A percentile compares a stretch with the other conserved stretches of the same genome.
Evolutionary conservation across 2,797 vertebrate genomes (phyloP).

Genomic region (Pipistrellus kuhlii): DNA sequence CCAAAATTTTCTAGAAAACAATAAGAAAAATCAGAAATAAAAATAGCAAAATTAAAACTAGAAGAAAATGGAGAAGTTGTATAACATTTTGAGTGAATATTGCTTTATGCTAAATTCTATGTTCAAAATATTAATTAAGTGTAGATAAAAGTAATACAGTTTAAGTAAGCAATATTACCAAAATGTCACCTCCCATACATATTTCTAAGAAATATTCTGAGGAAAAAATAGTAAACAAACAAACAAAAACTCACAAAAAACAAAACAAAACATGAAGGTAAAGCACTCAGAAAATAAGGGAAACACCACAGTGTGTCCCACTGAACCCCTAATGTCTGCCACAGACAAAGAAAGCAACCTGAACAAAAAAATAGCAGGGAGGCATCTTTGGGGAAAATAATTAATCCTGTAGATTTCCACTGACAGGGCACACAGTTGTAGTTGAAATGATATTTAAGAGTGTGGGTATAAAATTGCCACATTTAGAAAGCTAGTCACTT

Average conservation of each 20-base stretch:
- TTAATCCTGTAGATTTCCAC: not conserved
- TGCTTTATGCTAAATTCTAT: not conserved
- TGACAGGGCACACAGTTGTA: not conserved
- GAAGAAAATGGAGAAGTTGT: conserved; percentile 1
- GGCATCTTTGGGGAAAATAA: not conserved
- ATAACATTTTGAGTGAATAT: not conserved
- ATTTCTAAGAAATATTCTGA: conserved; percentile 33
- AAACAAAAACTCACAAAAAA: not conserved
- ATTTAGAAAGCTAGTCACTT: not conserved
- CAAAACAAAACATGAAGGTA: not conserved
- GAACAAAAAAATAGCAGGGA: not conserved
- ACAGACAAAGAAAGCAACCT: not conserved
- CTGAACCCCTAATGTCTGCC: not conserved
- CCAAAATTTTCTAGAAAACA: not conserved
- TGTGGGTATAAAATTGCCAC: not conserved
- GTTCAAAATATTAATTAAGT: conserved; percentile 10
- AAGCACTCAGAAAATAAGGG: not conserved
- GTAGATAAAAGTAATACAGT: conserved; percentile 1
- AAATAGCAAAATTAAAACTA: not conserved
- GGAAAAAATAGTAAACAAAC: not conserved
- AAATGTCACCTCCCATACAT: not conserved
- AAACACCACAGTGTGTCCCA: not conserved
- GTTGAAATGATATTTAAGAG: not conserved
- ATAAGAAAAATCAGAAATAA: not conserved
- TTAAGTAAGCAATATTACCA: not conserved